These are phyloP conservation scores for Spisula solida DNA, from an alignment of 2,888 invertebrate genomes.

Conservation along the genomic window DNA sequence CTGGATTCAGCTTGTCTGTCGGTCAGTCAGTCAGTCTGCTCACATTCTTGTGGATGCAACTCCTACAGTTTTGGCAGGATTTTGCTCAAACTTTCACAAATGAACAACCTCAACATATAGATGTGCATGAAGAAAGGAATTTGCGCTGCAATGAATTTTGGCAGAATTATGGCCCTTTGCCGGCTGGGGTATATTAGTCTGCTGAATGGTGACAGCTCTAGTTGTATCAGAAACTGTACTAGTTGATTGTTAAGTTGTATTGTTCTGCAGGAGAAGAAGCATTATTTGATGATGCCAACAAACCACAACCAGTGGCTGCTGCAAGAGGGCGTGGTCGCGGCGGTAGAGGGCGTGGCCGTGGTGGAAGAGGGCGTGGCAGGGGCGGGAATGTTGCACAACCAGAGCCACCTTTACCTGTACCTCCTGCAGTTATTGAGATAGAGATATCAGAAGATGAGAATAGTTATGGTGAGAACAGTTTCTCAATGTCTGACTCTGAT, in stretches of 20 bases:
- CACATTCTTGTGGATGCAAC: no score
- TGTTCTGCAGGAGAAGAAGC: conserved; percentile 73
- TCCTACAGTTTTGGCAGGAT: no score
- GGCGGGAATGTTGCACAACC: conserved; percentile 49
- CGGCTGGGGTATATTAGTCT: no score
- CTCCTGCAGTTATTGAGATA: conserved; percentile 50
- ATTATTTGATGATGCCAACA: conserved; percentile 73
- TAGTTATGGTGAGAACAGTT: conserved; percentile 43
- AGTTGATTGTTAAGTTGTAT: neutral
- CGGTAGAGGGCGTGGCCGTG: conserved; percentile 50
- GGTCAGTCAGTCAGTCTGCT: no score
- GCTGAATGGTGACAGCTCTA: no score
- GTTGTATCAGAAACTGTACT: no score
- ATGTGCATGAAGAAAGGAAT: no score
- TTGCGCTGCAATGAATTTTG: no score
- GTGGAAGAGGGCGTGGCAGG: conserved; percentile 63
- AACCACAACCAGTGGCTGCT: conserved; percentile 52
- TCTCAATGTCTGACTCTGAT: conserved; percentile 38
- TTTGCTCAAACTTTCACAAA: no score
- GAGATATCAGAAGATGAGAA: conserved; percentile 59
- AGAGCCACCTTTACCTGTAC: conserved; percentile 37
- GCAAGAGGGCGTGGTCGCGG: conserved; percentile 61
- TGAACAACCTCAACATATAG: no score
- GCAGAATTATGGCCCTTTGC: no score
- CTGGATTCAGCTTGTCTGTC: no score